Evolutionary conservation across 2,797 vertebrate genomes (phyloP).

Genomic region (Xiphophorus birchmanni): DNA sequence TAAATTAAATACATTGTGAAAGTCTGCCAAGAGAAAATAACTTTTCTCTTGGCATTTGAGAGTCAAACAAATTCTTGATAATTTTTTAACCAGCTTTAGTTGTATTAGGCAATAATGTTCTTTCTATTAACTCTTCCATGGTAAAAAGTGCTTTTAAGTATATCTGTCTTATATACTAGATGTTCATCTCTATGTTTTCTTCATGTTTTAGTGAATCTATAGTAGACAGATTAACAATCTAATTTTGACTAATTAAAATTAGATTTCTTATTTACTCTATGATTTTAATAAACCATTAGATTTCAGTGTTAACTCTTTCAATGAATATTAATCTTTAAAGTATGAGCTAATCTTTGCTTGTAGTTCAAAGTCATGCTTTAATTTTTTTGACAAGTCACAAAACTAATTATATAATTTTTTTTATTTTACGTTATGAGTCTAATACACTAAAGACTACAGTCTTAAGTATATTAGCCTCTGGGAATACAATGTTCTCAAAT

Average conservation of each 20-base stretch:
- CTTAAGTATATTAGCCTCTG: slow-evolving; percentile 1
- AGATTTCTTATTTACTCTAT: not conserved
- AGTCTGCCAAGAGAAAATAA: not conserved
- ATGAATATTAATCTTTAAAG: not conserved
- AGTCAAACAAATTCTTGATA: not conserved
- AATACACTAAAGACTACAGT: too few species aligned
- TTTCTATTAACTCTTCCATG: not conserved
- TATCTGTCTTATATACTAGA: not conserved
- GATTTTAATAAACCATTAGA: not conserved
- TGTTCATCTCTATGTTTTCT: not conserved
- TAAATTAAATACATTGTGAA: not conserved
- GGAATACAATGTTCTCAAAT: not conserved
- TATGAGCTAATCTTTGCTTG: not conserved
- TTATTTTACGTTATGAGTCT: not conserved
- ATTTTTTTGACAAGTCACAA: not conserved
- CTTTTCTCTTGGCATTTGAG: not conserved
- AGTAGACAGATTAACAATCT: not conserved
- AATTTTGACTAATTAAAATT: not conserved
- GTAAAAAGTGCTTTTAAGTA: not conserved
- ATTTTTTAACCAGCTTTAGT: not conserved
- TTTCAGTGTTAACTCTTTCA: not conserved
- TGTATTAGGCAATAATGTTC: not conserved
- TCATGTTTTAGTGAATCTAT: not conserved
- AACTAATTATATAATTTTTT: not conserved
- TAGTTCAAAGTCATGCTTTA: not conserved